Evolutionary conservation across 2,888 invertebrate species (phyloP), one percentile per base, ranked within the genome.

Genomic region (Gastracanthus pulcherrimus): DNA sequence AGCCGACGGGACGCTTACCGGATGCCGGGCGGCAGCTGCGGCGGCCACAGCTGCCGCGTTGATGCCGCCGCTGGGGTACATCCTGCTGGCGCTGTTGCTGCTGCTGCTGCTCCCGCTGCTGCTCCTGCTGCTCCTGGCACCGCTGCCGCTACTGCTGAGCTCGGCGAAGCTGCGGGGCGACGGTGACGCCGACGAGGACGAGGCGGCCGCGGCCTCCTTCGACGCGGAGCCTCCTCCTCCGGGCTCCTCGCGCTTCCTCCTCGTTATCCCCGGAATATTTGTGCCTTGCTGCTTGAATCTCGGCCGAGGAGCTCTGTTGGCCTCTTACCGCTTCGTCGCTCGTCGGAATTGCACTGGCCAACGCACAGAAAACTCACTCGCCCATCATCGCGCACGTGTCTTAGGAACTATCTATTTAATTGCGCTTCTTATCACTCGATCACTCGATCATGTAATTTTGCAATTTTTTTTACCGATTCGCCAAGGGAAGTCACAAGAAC

Each of bases 1-100:
- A n/a, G n/a, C n/a, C n/a, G n/a, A n/a, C n/a, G n/a, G 19, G 31
- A 4, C 75, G 86, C 86, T 86, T 87, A 91, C 91, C 89, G 91
- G 91, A 88, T 91, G 91, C 84, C 91, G 88, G 81, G 90, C 90
- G 76, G 90, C 91, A 89, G 91, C 91, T 87, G 91, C 91, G 83
- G 89, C 91, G 80, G 90, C 91, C 84, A 88, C 91, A 88, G 91
- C 91, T 89, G 90, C 91, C 86, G 90, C 90, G 87, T 90, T 91
- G 86, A 91, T 90, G 84, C 89, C 87, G 86, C 90, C 88, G 85
- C 88, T 90, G 70, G 89, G 89, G 83, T 90, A 90, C 90, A 90
- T 90, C 87, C 87, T 88, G 58, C 71, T 74, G 71, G 29, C 29
- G 58, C 13, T 55, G n/a, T n/a, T n/a, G n/a, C n/a, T n/a, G n/a